Conservation (phyloP, 1,140 invertebrate genomes). For the Drosophila takahashii region DNA sequence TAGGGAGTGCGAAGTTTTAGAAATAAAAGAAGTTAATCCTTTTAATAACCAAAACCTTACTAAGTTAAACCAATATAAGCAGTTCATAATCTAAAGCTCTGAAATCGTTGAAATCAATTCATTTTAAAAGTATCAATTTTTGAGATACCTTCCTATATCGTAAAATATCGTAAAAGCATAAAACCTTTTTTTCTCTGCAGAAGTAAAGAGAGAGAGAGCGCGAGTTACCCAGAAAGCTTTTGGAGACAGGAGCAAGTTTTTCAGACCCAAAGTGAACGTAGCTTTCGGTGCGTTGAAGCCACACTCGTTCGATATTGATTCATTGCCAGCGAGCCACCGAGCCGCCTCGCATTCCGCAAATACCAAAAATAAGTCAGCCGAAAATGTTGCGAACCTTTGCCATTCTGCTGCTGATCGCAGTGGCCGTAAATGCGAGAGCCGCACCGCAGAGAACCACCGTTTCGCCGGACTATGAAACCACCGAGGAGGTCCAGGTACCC, state of each 20-base stretch:
- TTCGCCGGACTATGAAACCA: not conserved
- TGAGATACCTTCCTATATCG: not conserved
- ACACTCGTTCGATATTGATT: slow-evolving; percentile 52
- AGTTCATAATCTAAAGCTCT: not conserved
- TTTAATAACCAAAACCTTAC: too few relatives aligned
- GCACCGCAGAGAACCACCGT: not conserved
- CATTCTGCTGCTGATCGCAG: slow-evolving; percentile 16
- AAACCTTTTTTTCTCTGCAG: slow-evolving; percentile 24
- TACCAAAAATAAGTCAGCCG: slow-evolving; percentile 9
- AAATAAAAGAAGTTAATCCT: not conserved
- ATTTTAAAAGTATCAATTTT: not conserved
- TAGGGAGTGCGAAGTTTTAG: not conserved
- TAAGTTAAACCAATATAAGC: not conserved
- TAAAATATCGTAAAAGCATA: not conserved
- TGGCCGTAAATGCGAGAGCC: slow-evolving; percentile 4
- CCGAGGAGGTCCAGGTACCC: not conserved
- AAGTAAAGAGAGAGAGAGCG: slow-evolving; percentile 18
- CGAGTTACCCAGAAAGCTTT: slow-evolving; percentile 26
- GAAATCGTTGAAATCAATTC: not conserved
- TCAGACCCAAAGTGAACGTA: slow-evolving; percentile 64
- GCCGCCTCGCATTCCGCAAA: slow-evolving; percentile 46
- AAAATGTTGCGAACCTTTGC: slow-evolving; percentile 34
- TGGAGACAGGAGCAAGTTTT: slow-evolving; percentile 62
- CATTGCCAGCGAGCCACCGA: slow-evolving; percentile 44
- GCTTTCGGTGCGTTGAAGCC: slow-evolving; percentile 45